Evolutionary conservation across 92 coral and sea anemone genomes (phyloP), one percentile per base, ranked within the genome.

Genomic region (Scolanthus callimorphus): DNA sequence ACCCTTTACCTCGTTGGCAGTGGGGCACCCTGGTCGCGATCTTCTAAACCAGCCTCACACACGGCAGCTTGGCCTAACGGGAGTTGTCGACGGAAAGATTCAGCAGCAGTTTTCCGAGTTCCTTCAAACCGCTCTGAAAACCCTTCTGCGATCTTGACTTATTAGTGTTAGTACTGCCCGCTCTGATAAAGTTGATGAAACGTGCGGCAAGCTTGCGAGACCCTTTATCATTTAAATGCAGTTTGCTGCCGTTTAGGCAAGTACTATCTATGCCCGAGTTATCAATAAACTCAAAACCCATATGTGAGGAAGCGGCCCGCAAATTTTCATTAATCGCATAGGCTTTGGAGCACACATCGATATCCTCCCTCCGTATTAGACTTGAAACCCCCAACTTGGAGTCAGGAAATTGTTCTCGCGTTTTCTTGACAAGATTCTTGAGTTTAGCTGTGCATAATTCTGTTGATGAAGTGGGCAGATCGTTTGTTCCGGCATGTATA

Each of bases 371-470:
- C 11, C 17, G 20, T 2, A 49, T 71, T 20, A 79, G 37, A 20
- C 85, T 44, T 6, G 85, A 79, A 34, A 80, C 29, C 2, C 75
- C 86, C 13, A 80, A 38, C 58, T 51, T 65, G 20, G 76, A 27
- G 37, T 55, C 51, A 11, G 69, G 86, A 39, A 65, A 80, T 49
- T 53, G 51, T 11, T 38, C 24, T 44, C 56, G 43, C 13, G 66
- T 25, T 20, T 49, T 71, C 20, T 28, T 24, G 15, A 21, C 64
- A 23, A 66, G 56, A 11, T 37, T 26, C 54, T 52, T 41, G 4
- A 68, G 65, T 39, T 66, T 73, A 8, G 8, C 20, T 26, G 30
- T 74, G 64, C 79, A 79, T 25, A 38, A 19, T 27, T 57, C 58
- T 21, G 55, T 51, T n/a, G 59, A 31, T 53, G 61, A 49, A 19